Base-by-base conservation (phyloP, 2,113 vertebrate genomes). In the Limnothrissa miodon region DNA sequence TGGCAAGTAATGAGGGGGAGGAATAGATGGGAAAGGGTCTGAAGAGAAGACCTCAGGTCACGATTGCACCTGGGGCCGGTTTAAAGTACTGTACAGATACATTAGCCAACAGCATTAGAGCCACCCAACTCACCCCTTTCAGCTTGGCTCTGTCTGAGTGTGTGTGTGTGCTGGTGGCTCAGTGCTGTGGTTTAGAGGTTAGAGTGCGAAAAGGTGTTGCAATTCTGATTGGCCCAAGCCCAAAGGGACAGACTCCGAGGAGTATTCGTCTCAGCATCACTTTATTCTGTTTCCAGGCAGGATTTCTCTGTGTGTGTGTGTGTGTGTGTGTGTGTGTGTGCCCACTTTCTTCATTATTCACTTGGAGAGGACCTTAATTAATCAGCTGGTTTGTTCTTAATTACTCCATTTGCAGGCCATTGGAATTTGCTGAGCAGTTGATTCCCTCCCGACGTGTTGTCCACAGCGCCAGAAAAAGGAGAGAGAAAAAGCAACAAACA, bases 291-390 rank as follows among this genome's bases (percentile, higher is more conserved):
- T 70, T 70, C 66, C 11, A 36, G 66, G 29, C 66, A 70, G 66
- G 66, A 70, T 70, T 5, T 59, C 21, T 59, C 21, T 59, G 56
- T 59, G 56, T 59, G 56, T 59, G 56, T 59, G 56, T 66, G 59
- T 66, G 59, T 66, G 59, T 66, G n/a, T 66, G 59, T 66, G 25
- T 80, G 53, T 45, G 62, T 81, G 39, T 66, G 15, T 62, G 46
- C 42, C 66, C 83, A 84, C 29, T 66, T 62, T 78, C 39, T 4
- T 78, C 83, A 83, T 81, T 84, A 81, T 80, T 85, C 84, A 82
- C 81, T 81, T 59, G 44, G 33, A 78, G 70, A 83, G 78, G 74
- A 56, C 62, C 39, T 70, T 86, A 83, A 85, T 87, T 83, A 85
- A 83, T 86, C 80, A 74, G 81, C 80, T 42, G 59, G 84, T 83